Base-by-base conservation (phyloP, 1,140 invertebrate genomes). In the Asbolus verrucosus region DNA sequence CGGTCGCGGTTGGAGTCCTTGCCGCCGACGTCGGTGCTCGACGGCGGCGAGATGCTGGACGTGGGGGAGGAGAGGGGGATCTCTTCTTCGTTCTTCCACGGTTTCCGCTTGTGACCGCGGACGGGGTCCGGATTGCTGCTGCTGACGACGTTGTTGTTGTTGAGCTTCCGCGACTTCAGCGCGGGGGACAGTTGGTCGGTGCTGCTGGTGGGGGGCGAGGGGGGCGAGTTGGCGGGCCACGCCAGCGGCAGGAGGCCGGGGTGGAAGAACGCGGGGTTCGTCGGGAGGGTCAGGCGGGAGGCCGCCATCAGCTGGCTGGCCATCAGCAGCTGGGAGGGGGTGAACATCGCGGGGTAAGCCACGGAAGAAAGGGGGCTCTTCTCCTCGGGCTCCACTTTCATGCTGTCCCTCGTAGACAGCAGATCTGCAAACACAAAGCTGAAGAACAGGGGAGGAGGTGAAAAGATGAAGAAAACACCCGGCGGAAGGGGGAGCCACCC, bases 1-100 rank as follows among this genome's bases (percentile, higher is more conserved):
- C 94, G 93, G 73, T 95, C 93, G 0, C 91, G 0, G 84, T 83
- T 74, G 75, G 84, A 75, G 82, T 90, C 81, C 82, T 85, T 79
- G 73, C 79, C 14, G 74, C 86, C 60, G 73, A 83, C 70, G 75
- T n/a, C n/a, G n/a, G n/a, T 27, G 9, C 76, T 79, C 1, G 83
- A 83, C 19, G 85, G 84, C 2, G 85, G 84, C 4, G 84, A 85
- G 4, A 82, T 81, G 59, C 83, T 84, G 21, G 82, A 83, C 13
- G 83, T 84, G 8, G 84, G 84, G 0, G 85, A 83, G 8, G 80
- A 70, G 78, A 76, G 82, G 8, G 80, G 70, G 78, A 76, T 36
- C 46, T 84, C 82, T 9, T 82, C 79, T 54, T 83, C 69, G 68
- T 78, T 46, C 39, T 75, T 78, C 50, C 67, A 73, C 6, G 68